Evolutionary conservation across 2,113 vertebrate genomes (phyloP).

Genomic region (Micromys minutus): DNA sequence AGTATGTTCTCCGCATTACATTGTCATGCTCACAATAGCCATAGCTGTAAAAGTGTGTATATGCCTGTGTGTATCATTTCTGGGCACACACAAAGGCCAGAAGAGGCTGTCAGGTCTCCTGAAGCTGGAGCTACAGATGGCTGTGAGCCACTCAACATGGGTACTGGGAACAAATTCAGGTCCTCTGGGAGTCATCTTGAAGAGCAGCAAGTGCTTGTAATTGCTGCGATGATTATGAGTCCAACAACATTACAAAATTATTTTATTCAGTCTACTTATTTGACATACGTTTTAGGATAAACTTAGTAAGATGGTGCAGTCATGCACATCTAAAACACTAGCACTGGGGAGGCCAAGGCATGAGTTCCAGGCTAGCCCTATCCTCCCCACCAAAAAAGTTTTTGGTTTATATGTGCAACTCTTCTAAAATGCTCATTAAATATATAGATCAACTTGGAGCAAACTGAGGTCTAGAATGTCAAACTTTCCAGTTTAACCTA

Average conservation of each 20-base stretch:
- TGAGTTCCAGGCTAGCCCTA: not conserved
- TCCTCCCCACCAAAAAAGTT: not conserved
- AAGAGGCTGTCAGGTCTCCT: not conserved
- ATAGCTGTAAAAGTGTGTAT: not conserved
- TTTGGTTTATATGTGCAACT: not conserved
- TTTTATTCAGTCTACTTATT: not conserved
- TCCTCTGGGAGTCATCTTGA: not conserved
- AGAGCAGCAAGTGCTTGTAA: not conserved
- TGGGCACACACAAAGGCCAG: not conserved
- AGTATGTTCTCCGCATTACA: no score
- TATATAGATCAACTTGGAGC: not conserved
- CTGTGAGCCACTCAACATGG: not conserved
- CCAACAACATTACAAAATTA: not conserved
- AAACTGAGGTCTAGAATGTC: not conserved
- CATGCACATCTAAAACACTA: not conserved
- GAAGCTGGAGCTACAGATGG: not conserved
- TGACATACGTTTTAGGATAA: constrained; percentile 18
- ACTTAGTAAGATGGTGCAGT: not conserved
- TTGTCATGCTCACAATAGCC: not conserved
- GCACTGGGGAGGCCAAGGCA: not conserved
- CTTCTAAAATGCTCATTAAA: constrained; percentile 38
- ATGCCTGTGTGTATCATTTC: not conserved
- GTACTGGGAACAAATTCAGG: not conserved
- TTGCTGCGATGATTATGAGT: not conserved
- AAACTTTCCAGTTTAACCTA: constrained; percentile 6